Evolutionary conservation across 2,888 invertebrate genomes (phyloP), one percentile per base, ranked within the genome.

Genomic region (Ormyrus labotus): DNA sequence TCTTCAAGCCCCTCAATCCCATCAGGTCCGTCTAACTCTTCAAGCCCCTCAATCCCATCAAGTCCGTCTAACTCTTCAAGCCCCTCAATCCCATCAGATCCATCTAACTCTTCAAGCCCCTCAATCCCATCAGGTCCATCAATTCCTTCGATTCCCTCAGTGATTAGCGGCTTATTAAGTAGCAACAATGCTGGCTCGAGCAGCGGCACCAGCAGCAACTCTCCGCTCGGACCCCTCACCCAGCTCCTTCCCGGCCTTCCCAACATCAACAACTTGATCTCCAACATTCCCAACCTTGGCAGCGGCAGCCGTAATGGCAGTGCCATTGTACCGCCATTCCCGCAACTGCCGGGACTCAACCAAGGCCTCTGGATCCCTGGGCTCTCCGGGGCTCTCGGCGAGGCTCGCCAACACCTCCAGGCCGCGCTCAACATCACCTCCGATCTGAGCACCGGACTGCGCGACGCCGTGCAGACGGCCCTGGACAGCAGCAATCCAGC

Each of bases 381-480:
- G 19, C 63, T 84, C 1, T 57, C 74, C 6, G 34, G 51, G 7
- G 85, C 85, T 7, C 63, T 85, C 0, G 4, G 64, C 5, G 55
- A 80, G 7, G 85, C 86, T 9, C 81, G 84, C 6, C 57, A 80
- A 6, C 84, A 84, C 63, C 53, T 84, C 0, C 19, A 74, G 5
- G 77, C 75, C 3, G 82, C 84, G 34, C 72, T 86, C 0, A 82
- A 82, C 10, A 76, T 85, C 58, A 76, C 83, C 0, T 60, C 50
- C 5, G 82, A 85, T 58, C 51, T 86, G 5, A 55, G 73, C 6
- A 64, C 81, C 8, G 85, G 85, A 10, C 65, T 86, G n/a, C 76
- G 83, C 34, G 78, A 82, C 7, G 84, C 84, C 0, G 45, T 85
- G 0, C 58, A 81, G 34, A 48, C 81, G 0, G 86, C 85, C 2